These are phyloP conservation scores for Rhinoderma darwinii DNA, from an alignment of 2,113 vertebrate genomes.

Conservation along the genomic window DNA sequence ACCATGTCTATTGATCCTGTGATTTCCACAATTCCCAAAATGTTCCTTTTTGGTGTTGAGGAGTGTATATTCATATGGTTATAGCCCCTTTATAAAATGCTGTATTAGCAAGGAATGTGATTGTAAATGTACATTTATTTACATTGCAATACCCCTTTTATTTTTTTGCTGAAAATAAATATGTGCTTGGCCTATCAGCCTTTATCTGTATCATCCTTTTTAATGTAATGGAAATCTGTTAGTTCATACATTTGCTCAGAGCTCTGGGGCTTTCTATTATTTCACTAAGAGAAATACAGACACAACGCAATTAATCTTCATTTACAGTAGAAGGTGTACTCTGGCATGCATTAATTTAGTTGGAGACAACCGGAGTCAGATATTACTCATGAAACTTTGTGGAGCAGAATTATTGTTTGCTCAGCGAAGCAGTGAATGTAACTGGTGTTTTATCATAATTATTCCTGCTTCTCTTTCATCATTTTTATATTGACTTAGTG, in stretches of 20 bases:
- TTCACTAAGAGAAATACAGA: conserved; percentile 26
- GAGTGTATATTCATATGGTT: no score
- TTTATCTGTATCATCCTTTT: background rate
- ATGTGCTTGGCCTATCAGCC: background rate
- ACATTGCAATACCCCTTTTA: background rate
- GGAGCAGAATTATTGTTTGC: conserved; percentile 58
- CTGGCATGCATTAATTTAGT: conserved; percentile 52
- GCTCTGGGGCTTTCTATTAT: conserved; percentile 37
- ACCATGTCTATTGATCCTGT: no score
- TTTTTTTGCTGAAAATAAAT: conserved; percentile 1
- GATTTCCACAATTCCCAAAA: no score
- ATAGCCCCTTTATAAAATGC: background rate
- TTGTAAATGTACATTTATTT: background rate
- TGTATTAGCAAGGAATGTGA: background rate
- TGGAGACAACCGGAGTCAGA: conserved; percentile 49
- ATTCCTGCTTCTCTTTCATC: conserved; percentile 45
- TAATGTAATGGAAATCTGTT: background rate
- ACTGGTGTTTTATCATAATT: conserved; percentile 57
- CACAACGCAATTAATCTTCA: conserved; percentile 51
- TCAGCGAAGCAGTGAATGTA: conserved; percentile 53
- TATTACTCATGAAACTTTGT: conserved; percentile 55
- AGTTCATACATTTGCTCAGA: background rate
- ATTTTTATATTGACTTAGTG: conserved; percentile 48
- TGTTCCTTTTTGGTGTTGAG: no score
- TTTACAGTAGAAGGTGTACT: conserved; percentile 42